Conservation (phyloP, 2,113 vertebrate species). For the Ariopsis seemanni region DNA sequence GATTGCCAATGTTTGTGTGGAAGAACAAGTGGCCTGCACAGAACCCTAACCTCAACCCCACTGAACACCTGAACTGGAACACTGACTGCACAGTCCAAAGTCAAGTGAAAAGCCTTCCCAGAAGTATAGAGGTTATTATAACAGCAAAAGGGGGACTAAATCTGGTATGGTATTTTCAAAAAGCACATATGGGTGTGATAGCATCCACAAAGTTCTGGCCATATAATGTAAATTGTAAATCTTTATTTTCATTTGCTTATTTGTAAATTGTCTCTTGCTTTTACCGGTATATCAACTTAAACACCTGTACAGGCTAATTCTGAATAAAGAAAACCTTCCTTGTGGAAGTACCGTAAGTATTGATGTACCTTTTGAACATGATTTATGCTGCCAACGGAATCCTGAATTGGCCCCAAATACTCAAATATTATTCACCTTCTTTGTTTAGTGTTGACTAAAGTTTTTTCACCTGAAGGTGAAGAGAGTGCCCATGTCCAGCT, state of each 20-base stretch:
- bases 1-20: no score
- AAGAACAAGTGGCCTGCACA: no score
- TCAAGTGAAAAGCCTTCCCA: background rate
- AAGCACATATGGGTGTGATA: background rate
- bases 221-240: background rate
- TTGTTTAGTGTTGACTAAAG: background rate
- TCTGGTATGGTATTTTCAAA: background rate
- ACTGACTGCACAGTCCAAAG: background rate
- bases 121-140: background rate
- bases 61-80: no score
- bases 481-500: slow-evolving; percentile 97
- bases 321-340: background rate
- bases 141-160: background rate
- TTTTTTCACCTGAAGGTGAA: slow-evolving; percentile 91
- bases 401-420: background rate
- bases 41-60: no score
- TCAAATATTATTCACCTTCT: background rate
- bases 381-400: background rate
- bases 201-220: background rate
- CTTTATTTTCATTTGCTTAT: background rate
- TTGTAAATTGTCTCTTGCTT: background rate
- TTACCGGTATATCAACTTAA: no score
- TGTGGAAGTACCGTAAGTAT: background rate
- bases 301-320: no score
- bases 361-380: background rate